These are phyloP conservation scores for Lithophane leautieri DNA, from an alignment of 2,888 invertebrate species.

Conservation along the genomic window DNA sequence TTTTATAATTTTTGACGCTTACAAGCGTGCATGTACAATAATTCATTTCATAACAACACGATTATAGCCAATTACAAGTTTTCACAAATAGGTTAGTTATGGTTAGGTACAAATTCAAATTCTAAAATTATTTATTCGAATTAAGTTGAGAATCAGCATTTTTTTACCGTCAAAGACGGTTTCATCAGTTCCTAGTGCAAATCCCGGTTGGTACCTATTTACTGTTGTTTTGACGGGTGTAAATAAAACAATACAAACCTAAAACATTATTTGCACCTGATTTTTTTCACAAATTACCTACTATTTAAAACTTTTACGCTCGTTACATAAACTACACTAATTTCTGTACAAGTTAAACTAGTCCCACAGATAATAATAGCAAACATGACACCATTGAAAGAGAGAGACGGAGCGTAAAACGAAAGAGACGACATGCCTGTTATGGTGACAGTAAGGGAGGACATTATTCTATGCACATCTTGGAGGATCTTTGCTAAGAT, in stretches of 20 bases:
- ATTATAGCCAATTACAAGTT: too few species aligned
- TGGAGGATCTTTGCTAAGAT: slow-evolving; percentile 37
- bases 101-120: not conserved
- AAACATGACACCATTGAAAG: slow-evolving; percentile 69
- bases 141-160: too few species aligned
- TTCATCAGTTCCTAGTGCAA: not conserved
- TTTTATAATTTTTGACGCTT: too few species aligned
- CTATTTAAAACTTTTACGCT: not conserved
- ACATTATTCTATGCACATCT: slow-evolving; percentile 50
- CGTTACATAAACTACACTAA: slow-evolving; percentile 60
- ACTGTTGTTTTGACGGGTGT: not conserved
- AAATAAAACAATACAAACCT: not conserved
- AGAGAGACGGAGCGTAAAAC: slow-evolving; percentile 57
- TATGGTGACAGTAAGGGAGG: slow-evolving; percentile 41
- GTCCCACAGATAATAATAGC: slow-evolving; percentile 67
- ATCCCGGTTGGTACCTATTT: not conserved
- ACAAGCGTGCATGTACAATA: too few species aligned
- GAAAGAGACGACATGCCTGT: slow-evolving; percentile 54
- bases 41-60: too few species aligned
- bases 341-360: slow-evolving; percentile 70
- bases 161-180: not conserved
- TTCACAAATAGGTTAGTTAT: too few species aligned
- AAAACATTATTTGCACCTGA: not conserved
- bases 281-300: not conserved
- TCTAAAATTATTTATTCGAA: too few species aligned